Evolutionary conservation across 2,888 invertebrate genomes (phyloP), one percentile per base, ranked within the genome.

Genomic region (Melinopterus prodromus): DNA sequence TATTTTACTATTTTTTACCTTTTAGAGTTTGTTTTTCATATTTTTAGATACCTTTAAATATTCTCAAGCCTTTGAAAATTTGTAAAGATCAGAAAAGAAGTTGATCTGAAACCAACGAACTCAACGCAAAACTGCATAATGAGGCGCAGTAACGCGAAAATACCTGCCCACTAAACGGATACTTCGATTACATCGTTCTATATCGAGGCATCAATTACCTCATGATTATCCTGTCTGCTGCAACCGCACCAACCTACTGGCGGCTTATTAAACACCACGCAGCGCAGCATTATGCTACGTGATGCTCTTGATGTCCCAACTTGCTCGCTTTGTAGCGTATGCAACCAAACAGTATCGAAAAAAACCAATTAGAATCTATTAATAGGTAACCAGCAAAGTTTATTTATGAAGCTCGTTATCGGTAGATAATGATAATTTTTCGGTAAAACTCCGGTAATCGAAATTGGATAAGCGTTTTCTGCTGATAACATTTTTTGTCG

Each of bases 351-450:
- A 53, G 53, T 53, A 53, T 53, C 53, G 53, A 53, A 53, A 53
- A 38, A 53, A 53, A 74, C 16, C 74, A 74, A 74, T 74, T 74
- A 74, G 26, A 74, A 35, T 74, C 74, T 74, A 74, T 74, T 74
- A 74, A 74, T 74, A 74, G 74, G n/a, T 36, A 26, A 7, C 53
- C 26, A 26, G 26, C 26, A 26, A 26, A 12, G 53, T 53, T 7
- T 53, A 53, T 7, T 53, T 53, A 53, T 53, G 53, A 53, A 53
- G 12, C 53, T 26, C 53, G 1, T 53, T 53, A 53, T 53, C 53
- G 53, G 9, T 53, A 53, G 53, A 53, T 53, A 53, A 53, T 53
- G 53, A 53, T 53, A 53, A 53, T 53, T 53, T 53, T 53, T 53
- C 53, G 53, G 53, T 12, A 53, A 53, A 53, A 53, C 9, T 26